A percentile compares a stretch with the other conserved stretches of the same genome.
phyloP scores from a whole-genome alignment of 2,113 vertebrate genomes.

The Blennius ocellaris region DNA sequence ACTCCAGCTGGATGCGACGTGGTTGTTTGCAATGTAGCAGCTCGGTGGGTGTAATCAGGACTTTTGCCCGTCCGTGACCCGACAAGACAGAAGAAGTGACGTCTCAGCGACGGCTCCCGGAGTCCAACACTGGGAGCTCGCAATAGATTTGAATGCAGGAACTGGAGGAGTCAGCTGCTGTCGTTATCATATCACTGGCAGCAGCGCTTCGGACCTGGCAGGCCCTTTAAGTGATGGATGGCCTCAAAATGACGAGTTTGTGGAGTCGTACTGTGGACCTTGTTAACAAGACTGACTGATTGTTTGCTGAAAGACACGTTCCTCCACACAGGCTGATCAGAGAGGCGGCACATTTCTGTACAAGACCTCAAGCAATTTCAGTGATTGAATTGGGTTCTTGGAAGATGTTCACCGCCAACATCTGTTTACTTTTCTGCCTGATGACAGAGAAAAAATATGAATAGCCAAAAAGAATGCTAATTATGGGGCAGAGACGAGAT shows the following conservation, averaged over 20 bases:
- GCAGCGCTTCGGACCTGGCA: slow-evolving; percentile 12
- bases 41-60: slow-evolving; percentile 7
- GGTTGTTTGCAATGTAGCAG: slow-evolving; percentile 11
- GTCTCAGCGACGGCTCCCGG: neutral
- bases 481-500: neutral
- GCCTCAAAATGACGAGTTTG: slow-evolving; percentile 44
- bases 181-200: slow-evolving; percentile 63
- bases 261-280: slow-evolving; percentile 45
- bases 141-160: slow-evolving; percentile 44
- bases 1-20: slow-evolving; percentile 7
- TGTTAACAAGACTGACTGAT: slow-evolving; percentile 66
- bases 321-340: slow-evolving; percentile 42
- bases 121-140: neutral
- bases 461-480: slow-evolving; percentile 13
- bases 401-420: slow-evolving; percentile 47
- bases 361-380: slow-evolving; percentile 31
- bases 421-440: slow-evolving; percentile 55
- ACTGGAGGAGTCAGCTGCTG: slow-evolving; percentile 27
- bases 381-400: slow-evolving; percentile 48
- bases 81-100: slow-evolving; percentile 39
- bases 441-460: slow-evolving; percentile 30
- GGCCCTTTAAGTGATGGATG: slow-evolving; percentile 62
- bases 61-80: slow-evolving; percentile 15
- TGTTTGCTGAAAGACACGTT: slow-evolving; percentile 50
- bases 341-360: slow-evolving; percentile 26